Evolutionary conservation across 2,888 invertebrate genomes (phyloP).

Genomic region (Macrosiphum euphorbiae): DNA sequence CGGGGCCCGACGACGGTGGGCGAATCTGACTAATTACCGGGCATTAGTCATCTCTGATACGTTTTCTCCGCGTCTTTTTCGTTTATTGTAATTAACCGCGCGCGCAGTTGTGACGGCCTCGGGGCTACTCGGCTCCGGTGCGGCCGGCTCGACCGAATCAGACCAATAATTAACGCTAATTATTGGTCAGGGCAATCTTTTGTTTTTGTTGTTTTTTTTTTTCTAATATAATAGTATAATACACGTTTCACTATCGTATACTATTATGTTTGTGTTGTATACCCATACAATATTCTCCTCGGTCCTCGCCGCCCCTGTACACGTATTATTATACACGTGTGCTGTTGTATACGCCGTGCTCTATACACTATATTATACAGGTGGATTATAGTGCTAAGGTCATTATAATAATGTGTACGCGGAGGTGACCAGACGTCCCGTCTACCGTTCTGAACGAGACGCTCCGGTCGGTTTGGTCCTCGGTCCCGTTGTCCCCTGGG

Average conservation of each 20-base stretch:
- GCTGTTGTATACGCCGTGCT: no score
- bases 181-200: conserved; percentile 62
- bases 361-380: neutral
- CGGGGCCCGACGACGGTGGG: conserved; percentile 56
- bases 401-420: neutral
- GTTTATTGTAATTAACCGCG: conserved; percentile 61
- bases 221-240: neutral
- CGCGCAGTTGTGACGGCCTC: conserved; percentile 59
- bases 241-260: neutral
- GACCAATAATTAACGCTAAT: conserved; percentile 64
- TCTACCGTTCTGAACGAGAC: neutral
- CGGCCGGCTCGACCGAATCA: conserved; percentile 59
- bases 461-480: no score
- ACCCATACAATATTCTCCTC: neutral
- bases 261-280: neutral
- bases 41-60: conserved; percentile 64
- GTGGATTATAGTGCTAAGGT: neutral
- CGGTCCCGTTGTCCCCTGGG: no score
- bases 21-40: conserved; percentile 65
- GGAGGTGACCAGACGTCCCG: neutral
- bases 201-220: conserved; percentile 39
- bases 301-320: neutral
- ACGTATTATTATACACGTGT: neutral
- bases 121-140: conserved; percentile 32
- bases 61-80: conserved; percentile 51